Base-by-base conservation (phyloP, 2,113 vertebrate species). In the Aramus guarauna region DNA sequence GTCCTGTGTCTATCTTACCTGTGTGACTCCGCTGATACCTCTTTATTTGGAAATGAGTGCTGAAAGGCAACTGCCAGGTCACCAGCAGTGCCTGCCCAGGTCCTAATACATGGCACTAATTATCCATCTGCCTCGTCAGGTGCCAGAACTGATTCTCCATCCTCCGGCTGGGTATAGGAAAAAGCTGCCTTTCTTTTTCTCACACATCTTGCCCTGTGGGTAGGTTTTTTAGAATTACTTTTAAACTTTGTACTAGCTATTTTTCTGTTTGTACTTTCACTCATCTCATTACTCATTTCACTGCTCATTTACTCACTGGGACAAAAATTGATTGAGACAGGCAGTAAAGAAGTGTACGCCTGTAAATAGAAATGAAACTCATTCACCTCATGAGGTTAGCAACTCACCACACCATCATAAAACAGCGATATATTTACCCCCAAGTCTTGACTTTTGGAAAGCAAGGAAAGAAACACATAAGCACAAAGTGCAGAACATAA, bases 251-350 rank as follows among this genome's bases (percentile, higher is more conserved):
- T 81, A 34, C 37, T 63, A 53, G 64, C 60, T 92, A 2, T 60
- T 88, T 59, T 72, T 50, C 62, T 83, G 9, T 81, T 91, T n/a
- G 11, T 55, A 71, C 60, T 24, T 83, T 73, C 34, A 12, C 63
- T 79, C 34, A 37, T 45, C 45, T 80, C 36, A 32, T 78, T 69
- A 39, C 41, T 78, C 2, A 3, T 88, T 88, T 91, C 29, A 45
- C 39, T 82, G 58, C 52, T 79, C 29, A 58, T 89, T 90, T 82
- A 85, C 55, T 86, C 63, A 48, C 53, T 69, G 48, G 48, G 39
- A 80, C 50, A 94, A 68, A 91, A 94, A 52, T 11, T 43, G 59
- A 47, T 78, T 91, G 72, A 92, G 63, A 89, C 43, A 36, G 75
- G 76, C 69, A 78, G 32, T 55, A 63, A 84, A 76, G 29, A 79